phyloP scores from a whole-genome alignment of 2,888 invertebrate genomes.

The Anodontia alba region DNA sequence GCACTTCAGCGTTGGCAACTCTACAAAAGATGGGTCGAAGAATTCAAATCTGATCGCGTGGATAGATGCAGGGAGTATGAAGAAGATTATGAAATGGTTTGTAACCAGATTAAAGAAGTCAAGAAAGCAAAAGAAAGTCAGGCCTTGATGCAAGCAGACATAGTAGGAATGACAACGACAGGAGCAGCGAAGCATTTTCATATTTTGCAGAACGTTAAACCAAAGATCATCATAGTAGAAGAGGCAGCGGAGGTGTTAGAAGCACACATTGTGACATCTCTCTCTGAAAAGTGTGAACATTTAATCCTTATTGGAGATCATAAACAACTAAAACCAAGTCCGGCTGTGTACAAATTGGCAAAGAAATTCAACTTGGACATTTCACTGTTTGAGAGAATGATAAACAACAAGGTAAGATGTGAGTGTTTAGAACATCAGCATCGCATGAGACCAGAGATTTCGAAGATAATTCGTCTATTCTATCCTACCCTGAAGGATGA shows the following conservation, averaged over 20 bases:
- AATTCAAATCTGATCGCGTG: slow-evolving; percentile 47
- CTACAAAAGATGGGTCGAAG: slow-evolving; percentile 84
- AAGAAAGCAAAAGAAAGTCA: slow-evolving; percentile 66
- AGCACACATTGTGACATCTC: slow-evolving; percentile 92
- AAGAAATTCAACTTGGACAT: slow-evolving; percentile 89
- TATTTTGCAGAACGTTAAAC: slow-evolving; percentile 78
- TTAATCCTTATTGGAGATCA: slow-evolving; percentile 95
- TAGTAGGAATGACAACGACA: slow-evolving; percentile 84
- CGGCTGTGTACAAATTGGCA: slow-evolving; percentile 89
- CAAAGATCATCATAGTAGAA: slow-evolving; percentile 88
- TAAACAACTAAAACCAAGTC: slow-evolving; percentile 91
- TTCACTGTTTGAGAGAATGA: slow-evolving; percentile 93
- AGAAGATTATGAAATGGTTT: slow-evolving; percentile 53
- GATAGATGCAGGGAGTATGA: slow-evolving; percentile 50
- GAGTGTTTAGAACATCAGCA: slow-evolving; percentile 88
- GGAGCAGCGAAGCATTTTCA: slow-evolving; percentile 79
- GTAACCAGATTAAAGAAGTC: slow-evolving; percentile 58
- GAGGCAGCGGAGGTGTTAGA: slow-evolving; percentile 96
- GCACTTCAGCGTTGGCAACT: slow-evolving; percentile 85
- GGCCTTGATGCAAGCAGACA: slow-evolving; percentile 67
- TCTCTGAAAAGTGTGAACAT: slow-evolving; percentile 91
- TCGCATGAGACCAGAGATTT: slow-evolving; percentile 83
- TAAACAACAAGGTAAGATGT: slow-evolving; percentile 89
- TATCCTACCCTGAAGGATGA: slow-evolving; percentile 80
- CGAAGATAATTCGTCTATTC: slow-evolving; percentile 75